Conservation (phyloP, 2,888 invertebrate species). For the Heliconius ismenius region DNA sequence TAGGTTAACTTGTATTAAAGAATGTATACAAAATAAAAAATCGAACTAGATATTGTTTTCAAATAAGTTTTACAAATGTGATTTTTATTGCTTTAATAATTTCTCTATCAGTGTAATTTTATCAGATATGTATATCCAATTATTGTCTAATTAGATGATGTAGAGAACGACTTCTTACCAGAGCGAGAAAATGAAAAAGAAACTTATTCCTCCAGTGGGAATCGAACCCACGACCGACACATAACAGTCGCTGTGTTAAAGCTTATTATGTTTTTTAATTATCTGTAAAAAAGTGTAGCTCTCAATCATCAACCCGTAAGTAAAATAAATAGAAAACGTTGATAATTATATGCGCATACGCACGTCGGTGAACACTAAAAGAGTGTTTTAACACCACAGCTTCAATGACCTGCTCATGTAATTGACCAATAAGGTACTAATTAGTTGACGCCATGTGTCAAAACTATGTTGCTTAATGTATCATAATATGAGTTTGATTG, state of each 20-base stretch:
- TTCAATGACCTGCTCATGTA: conserved; percentile 2
- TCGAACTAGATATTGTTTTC: not conserved
- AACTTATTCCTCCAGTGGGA: too few relatives aligned
- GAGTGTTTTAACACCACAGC: conserved; percentile 18
- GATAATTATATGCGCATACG: conserved; percentile 64
- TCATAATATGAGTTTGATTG: conserved; percentile 20
- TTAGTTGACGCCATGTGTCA: conserved; percentile 8
- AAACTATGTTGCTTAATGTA: not conserved
- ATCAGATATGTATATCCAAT: too few relatives aligned
- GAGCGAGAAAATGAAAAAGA: too few relatives aligned
- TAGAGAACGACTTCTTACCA: too few relatives aligned
- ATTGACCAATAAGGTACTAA: conserved; percentile 12
- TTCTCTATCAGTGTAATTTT: too few relatives aligned
- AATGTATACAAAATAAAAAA: not conserved
- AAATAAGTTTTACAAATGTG: not conserved
- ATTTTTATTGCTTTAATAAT: too few relatives aligned
- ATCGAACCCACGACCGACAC: too few relatives aligned
- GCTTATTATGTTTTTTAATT: too few relatives aligned
- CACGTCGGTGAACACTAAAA: conserved; percentile 67
- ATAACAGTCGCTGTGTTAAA: too few relatives aligned
- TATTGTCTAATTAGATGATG: too few relatives aligned
- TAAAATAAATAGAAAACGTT: conserved; percentile 22
- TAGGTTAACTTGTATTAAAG: not conserved
- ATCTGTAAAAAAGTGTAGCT: not conserved
- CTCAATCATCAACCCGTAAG: not conserved